phyloP scores from a whole-genome alignment of 2,797 vertebrate genomes.

The Peromyscus aztecus region DNA sequence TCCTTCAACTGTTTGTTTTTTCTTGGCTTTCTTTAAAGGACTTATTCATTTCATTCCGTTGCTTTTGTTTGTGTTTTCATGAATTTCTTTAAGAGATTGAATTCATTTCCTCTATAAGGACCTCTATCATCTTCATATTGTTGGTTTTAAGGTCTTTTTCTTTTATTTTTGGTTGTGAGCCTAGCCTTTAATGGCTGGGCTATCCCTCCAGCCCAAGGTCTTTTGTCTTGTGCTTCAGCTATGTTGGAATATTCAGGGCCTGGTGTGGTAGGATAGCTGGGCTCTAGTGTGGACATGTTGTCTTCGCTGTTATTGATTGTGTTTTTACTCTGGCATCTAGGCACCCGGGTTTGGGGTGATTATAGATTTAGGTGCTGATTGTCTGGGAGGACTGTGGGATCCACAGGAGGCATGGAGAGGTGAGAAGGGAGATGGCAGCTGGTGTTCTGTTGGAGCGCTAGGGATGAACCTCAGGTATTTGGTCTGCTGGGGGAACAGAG shows the following conservation, averaged over 20 bases:
- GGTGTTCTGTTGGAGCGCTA: not conserved
- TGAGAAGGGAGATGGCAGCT: not conserved
- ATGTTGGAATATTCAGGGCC: not conserved
- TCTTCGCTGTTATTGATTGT: not conserved
- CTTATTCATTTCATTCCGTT: not conserved
- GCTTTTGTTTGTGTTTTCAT: not conserved
- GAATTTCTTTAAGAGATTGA: not conserved
- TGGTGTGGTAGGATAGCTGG: not conserved
- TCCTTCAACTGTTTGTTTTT: not conserved
- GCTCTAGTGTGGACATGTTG: not conserved
- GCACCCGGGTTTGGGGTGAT: not conserved
- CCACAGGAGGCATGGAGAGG: not conserved
- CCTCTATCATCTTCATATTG: not conserved
- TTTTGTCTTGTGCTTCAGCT: not conserved
- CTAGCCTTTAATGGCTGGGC: too few species aligned
- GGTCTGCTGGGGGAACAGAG: not conserved
- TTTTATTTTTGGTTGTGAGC: too few species aligned
- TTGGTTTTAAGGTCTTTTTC: not conserved
- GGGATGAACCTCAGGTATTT: not conserved
- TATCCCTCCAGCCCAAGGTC: too few species aligned
- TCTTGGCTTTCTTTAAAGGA: not conserved
- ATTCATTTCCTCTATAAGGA: not conserved
- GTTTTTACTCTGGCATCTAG: not conserved
- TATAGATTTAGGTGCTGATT: not conserved
- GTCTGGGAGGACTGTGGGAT: not conserved